Evolutionary conservation across 2,888 invertebrate species (phyloP).

Genomic region (Rotaria magnacalcarata): DNA sequence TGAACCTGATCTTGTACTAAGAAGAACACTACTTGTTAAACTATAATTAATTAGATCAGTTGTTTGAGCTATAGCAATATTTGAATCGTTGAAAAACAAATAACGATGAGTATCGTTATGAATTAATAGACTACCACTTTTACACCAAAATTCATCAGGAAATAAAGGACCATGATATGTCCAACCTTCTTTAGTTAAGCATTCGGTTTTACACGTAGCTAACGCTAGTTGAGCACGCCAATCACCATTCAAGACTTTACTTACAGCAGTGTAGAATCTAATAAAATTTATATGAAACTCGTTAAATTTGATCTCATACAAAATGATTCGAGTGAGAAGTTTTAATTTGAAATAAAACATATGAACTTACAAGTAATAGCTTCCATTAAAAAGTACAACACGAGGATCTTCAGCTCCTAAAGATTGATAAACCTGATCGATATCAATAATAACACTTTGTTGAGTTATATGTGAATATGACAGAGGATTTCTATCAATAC

Average conservation of each 20-base stretch:
- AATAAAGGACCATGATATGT: background rate
- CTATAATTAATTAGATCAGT: background rate
- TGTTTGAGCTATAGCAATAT: background rate
- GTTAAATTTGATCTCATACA: too few species aligned
- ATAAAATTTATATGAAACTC: background rate
- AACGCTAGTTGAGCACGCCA: conserved; percentile 23
- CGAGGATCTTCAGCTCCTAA: conserved; percentile 1
- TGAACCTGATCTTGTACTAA: background rate
- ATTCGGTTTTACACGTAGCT: background rate
- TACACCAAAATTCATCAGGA: conserved; percentile 12
- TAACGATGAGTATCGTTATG: conserved; percentile 3
- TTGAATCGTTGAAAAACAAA: conserved; percentile 20
- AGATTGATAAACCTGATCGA: background rate
- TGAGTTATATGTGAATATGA: background rate
- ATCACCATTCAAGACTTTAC: background rate
- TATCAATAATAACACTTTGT: background rate
- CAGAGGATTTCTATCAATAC: background rate
- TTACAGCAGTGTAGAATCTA: conserved; percentile 1
- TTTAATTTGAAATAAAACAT: background rate
- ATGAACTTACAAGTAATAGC: background rate
- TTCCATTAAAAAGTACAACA: background rate
- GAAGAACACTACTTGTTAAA: background rate
- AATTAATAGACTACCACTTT: conserved; percentile 8
- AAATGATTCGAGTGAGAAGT: background rate
- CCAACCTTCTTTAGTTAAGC: background rate